A percentile compares a stretch with the other conserved stretches of the same genome.
These are phyloP conservation scores for Arvicanthis niloticus DNA, from an alignment of 2,113 vertebrate genomes.

Conservation along the genomic window DNA sequence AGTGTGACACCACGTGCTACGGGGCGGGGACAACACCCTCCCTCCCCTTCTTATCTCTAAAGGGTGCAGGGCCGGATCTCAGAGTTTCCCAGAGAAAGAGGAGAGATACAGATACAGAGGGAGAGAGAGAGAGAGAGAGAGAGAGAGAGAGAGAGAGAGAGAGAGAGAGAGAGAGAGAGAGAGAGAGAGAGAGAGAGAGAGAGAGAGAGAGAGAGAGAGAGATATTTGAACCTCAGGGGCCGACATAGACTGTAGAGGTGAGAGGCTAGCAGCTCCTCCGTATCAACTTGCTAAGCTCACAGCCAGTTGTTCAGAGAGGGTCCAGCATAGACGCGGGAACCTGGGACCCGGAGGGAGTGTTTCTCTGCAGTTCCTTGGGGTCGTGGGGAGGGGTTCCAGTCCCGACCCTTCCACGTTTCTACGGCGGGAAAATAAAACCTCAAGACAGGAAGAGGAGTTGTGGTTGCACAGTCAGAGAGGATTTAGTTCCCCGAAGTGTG, in stretches of 20 bases:
- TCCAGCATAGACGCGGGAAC: background rate
- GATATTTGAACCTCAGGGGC: background rate
- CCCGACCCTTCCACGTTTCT: background rate
- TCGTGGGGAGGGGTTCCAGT: background rate
- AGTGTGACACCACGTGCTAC: slow-evolving; percentile 66
- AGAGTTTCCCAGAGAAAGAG: slow-evolving; percentile 6
- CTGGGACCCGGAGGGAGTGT: background rate
- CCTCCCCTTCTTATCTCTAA: slow-evolving; percentile 59
- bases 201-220: background rate
- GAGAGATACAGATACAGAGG: background rate
- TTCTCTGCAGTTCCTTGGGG: background rate
- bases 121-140: background rate
- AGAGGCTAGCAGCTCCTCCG: slow-evolving; percentile 1
- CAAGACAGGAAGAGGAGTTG: slow-evolving; percentile 55
- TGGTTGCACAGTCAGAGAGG: background rate
- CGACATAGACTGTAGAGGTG: slow-evolving; percentile 26
- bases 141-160: background rate
- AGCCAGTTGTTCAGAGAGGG: background rate
- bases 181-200: background rate
- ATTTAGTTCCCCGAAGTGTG: background rate
- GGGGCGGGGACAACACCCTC: slow-evolving; percentile 64
- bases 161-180: too few species aligned
- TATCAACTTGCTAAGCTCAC: background rate
- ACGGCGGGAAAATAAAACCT: background rate
- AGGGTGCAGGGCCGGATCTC: slow-evolving; percentile 16